phyloP scores from a whole-genome alignment of 2,113 vertebrate species.

The Bubalus kerabau region DNA sequence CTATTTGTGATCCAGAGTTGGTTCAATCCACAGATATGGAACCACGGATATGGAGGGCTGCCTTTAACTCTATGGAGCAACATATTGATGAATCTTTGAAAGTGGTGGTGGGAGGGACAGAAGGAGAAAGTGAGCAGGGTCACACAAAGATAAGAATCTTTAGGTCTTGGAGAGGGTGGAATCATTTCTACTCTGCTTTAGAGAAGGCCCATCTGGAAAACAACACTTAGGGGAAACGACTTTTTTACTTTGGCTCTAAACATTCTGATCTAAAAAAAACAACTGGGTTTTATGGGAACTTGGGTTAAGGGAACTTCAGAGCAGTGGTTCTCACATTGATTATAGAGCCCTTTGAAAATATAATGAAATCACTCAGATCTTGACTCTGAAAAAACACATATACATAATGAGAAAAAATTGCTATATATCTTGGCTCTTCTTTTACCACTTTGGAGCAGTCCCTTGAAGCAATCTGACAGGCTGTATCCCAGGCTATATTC shows the following conservation, averaged over 20 bases:
- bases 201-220: not conserved
- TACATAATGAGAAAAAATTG: not conserved
- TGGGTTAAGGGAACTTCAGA: not conserved
- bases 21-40: not conserved
- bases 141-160: not conserved
- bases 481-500: not conserved
- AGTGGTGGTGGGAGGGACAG: not conserved
- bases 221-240: not conserved
- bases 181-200: not conserved
- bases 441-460: not conserved
- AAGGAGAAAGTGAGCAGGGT: not conserved
- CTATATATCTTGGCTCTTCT: not conserved
- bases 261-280: not conserved
- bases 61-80: not conserved
- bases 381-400: not conserved
- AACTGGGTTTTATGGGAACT: not conserved
- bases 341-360: not conserved
- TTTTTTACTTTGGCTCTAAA: not conserved
- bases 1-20: not conserved
- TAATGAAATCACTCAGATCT: not conserved
- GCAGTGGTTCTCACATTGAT: not conserved
- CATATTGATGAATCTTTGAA: not conserved
- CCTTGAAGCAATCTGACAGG: not conserved
- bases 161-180: not conserved
- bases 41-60: accelerated